A percentile compares a stretch with the other conserved stretches of the same genome.
phyloP scores from a whole-genome alignment of 2,888 invertebrate species.

The Corythucha ciliata region DNA sequence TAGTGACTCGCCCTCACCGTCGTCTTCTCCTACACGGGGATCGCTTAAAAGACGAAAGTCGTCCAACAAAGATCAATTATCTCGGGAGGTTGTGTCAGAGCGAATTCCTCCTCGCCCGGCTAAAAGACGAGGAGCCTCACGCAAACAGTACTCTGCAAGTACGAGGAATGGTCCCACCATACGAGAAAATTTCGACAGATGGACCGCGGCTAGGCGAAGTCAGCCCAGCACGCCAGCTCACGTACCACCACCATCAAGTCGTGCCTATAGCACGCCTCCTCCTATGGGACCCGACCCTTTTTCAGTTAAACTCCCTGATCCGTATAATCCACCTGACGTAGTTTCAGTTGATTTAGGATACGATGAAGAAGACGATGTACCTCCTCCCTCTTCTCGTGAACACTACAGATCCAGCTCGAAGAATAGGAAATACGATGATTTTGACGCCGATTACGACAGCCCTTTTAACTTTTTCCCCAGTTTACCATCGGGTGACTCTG shows the following conservation, averaged over 20 bases:
- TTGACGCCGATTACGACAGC: slow-evolving; percentile 40
- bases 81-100: no score
- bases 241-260: slow-evolving; percentile 1
- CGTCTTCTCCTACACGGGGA: no score
- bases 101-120: no score
- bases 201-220: no score
- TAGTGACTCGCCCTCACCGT: no score
- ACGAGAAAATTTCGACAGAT: no score
- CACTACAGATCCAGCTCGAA: slow-evolving; percentile 38
- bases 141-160: no score
- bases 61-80: no score
- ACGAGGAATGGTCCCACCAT: no score
- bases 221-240: no score
- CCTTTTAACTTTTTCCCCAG: slow-evolving; percentile 45
- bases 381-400: slow-evolving; percentile 42
- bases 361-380: slow-evolving; percentile 27
- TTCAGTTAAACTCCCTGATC: slow-evolving; percentile 18
- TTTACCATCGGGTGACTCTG: slow-evolving; percentile 23
- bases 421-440: slow-evolving; percentile 10
- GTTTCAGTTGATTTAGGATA: slow-evolving; percentile 38
- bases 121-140: no score
- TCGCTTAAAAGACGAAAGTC: no score
- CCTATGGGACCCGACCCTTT: slow-evolving; percentile 27
- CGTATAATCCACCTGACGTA: slow-evolving; percentile 16
- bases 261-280: slow-evolving; percentile 16